phyloP scores from a whole-genome alignment of 2,888 invertebrate species.

The Endotricha flammealis region DNA sequence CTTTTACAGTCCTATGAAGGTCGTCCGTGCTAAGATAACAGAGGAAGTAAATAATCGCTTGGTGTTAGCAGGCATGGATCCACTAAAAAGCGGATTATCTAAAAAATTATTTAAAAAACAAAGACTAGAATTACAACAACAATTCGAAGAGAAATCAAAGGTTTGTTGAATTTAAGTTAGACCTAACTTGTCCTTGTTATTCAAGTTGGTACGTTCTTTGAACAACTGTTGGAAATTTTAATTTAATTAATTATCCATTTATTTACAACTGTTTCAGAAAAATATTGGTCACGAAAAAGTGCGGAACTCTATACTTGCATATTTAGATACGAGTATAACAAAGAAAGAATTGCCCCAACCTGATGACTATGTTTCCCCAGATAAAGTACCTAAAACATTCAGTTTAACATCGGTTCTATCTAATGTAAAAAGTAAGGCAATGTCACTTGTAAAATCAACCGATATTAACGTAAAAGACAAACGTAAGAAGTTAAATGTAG shows the following conservation, averaged over 20 bases:
- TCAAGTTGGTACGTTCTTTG: too few species aligned
- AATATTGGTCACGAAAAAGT: slow-evolving; percentile 64
- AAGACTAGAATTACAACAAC: slow-evolving; percentile 75
- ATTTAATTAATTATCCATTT: too few species aligned
- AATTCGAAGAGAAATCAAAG: slow-evolving; percentile 77
- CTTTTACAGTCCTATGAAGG: slow-evolving; percentile 53
- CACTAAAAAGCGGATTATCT: slow-evolving; percentile 79
- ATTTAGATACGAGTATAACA: slow-evolving; percentile 54
- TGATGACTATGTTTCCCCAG: slow-evolving; percentile 48
- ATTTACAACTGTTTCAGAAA: too few species aligned
- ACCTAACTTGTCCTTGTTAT: too few species aligned
- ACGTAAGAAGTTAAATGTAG: slow-evolving; percentile 33
- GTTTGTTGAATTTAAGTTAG: slow-evolving; percentile 45
- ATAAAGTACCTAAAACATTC: slow-evolving; percentile 41
- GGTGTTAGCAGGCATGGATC: slow-evolving; percentile 80
- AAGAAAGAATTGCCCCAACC: slow-evolving; percentile 28
- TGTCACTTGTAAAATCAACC: slow-evolving; percentile 67
- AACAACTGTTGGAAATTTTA: too few species aligned
- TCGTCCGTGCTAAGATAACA: slow-evolving; percentile 62
- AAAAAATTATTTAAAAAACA: slow-evolving; percentile 76
- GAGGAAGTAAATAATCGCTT: slow-evolving; percentile 76
- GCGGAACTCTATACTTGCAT: slow-evolving; percentile 60
- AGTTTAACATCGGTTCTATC: slow-evolving; percentile 67
- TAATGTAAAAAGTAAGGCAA: slow-evolving; percentile 73
- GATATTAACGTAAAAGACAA: slow-evolving; percentile 40